Percentiles rank a stretch among this genome's conserved stretches.
Evolutionary conservation across 2,888 invertebrate genomes (phyloP).

Genomic region (Papilio elwesi): DNA sequence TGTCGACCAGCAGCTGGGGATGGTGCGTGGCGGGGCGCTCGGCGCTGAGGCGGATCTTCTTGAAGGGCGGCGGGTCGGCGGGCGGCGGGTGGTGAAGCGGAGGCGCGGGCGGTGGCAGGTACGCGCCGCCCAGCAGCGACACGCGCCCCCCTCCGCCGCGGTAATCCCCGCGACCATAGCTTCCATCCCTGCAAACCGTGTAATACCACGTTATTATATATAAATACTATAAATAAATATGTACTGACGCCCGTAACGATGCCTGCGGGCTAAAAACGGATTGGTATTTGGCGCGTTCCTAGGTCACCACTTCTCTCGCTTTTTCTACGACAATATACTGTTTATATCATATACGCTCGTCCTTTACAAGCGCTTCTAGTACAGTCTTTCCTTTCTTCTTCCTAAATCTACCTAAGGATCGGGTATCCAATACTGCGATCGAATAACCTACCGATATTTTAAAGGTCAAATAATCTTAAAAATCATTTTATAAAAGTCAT

Average conservation of each 20-base stretch:
- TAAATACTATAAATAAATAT: too few relatives aligned
- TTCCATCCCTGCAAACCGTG: slow-evolving; percentile 67
- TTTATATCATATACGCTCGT: too few relatives aligned
- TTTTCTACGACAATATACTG: too few relatives aligned
- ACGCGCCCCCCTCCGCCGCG: slow-evolving; percentile 71
- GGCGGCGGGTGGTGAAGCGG: slow-evolving; percentile 76
- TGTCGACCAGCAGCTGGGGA: slow-evolving; percentile 87
- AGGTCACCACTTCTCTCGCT: too few relatives aligned
- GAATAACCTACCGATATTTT: not conserved
- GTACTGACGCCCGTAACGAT: too few relatives aligned
- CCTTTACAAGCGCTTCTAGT: too few relatives aligned
- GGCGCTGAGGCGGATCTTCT: slow-evolving; percentile 87
- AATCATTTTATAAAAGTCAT: not conserved
- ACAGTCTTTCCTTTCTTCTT: too few relatives aligned
- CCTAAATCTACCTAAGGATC: not conserved
- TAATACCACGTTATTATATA: too few relatives aligned
- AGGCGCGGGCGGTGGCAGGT: slow-evolving; percentile 80
- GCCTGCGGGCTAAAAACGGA: too few relatives aligned
- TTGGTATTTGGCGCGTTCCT: too few relatives aligned
- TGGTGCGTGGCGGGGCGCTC: slow-evolving; percentile 72
- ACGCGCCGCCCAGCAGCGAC: slow-evolving; percentile 86
- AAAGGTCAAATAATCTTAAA: not conserved
- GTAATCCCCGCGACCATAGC: slow-evolving; percentile 73
- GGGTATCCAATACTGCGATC: not conserved
- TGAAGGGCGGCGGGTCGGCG: slow-evolving; percentile 86